Percentiles rank a stretch among this genome's conserved stretches.
Evolutionary conservation across 2,888 invertebrate genomes (phyloP).

Genomic region (Tenthredo distinguenda): DNA sequence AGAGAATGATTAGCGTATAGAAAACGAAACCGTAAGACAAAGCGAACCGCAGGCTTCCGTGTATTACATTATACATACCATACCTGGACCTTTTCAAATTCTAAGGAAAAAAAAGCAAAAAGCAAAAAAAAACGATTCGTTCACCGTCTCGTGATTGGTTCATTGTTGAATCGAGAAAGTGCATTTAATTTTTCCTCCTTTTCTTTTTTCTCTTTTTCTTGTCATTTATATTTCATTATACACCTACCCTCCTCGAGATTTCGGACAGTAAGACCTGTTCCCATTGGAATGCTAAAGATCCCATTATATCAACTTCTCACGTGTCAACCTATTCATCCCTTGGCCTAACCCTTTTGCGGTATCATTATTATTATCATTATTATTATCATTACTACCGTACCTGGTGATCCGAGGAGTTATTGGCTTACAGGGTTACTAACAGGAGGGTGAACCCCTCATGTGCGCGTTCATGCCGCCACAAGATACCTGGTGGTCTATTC

Average conservation of each 20-base stretch:
- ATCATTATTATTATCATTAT: slow-evolving; percentile 41
- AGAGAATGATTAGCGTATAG: slow-evolving; percentile 4
- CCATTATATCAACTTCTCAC: slow-evolving; percentile 69
- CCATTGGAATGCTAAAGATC: slow-evolving; percentile 69
- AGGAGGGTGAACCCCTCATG: slow-evolving; percentile 9
- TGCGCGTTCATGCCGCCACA: slow-evolving; percentile 14
- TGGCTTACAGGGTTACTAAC: slow-evolving; percentile 47
- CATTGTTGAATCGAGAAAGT: slow-evolving; percentile 15
- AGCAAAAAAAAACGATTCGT: background rate
- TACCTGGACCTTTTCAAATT: background rate
- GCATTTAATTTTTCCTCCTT: background rate
- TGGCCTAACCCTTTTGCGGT: slow-evolving; percentile 42
- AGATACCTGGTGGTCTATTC: slow-evolving; percentile 37
- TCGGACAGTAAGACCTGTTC: slow-evolving; percentile 72
- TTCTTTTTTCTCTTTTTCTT: background rate
- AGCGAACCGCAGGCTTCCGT: slow-evolving; percentile 10
- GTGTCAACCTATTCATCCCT: slow-evolving; percentile 59
- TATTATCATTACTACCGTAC: slow-evolving; percentile 52
- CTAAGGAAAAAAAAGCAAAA: background rate
- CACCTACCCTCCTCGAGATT: slow-evolving; percentile 53
- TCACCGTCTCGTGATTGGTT: background rate
- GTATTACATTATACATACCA: background rate
- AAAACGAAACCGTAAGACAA: background rate
- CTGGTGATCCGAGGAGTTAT: slow-evolving; percentile 55
- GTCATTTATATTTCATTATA: slow-evolving; percentile 19